These are phyloP conservation scores for Oreochromis spilurus DNA, from an alignment of 2,113 vertebrate genomes.

Conservation along the genomic window DNA sequence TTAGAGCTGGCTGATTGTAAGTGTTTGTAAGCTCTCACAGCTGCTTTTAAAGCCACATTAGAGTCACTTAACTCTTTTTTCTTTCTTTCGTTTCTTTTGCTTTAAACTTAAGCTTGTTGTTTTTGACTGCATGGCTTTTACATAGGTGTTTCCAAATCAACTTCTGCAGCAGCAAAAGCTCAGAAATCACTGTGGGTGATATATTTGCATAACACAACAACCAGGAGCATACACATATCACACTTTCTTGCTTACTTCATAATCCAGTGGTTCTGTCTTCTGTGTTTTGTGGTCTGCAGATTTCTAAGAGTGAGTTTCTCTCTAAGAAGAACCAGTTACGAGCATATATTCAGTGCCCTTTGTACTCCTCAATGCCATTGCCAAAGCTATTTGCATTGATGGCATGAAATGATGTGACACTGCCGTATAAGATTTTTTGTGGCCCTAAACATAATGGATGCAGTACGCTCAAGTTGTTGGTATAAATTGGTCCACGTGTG, in stretches of 20 bases:
- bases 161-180: neutral
- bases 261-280: neutral
- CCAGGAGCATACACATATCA: neutral
- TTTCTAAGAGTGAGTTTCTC: neutral
- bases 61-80: neutral
- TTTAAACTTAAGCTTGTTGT: neutral
- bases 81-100: neutral
- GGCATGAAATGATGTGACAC: neutral
- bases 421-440: neutral
- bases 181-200: slow-evolving; percentile 7
- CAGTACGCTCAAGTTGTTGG: neutral
- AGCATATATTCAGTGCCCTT: neutral
- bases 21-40: slow-evolving; percentile 11
- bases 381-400: neutral
- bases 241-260: neutral
- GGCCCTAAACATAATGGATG: neutral
- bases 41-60: slow-evolving; percentile 2
- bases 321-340: neutral
- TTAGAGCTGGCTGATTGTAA: slow-evolving; percentile 21
- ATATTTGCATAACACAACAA: slow-evolving; percentile 27
- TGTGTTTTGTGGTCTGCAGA: neutral
- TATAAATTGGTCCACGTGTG: neutral
- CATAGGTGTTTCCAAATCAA: neutral
- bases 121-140: neutral
- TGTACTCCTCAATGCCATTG: neutral